Conservation (phyloP, 1,140 invertebrate genomes). For the Heliothis virescens region DNA sequence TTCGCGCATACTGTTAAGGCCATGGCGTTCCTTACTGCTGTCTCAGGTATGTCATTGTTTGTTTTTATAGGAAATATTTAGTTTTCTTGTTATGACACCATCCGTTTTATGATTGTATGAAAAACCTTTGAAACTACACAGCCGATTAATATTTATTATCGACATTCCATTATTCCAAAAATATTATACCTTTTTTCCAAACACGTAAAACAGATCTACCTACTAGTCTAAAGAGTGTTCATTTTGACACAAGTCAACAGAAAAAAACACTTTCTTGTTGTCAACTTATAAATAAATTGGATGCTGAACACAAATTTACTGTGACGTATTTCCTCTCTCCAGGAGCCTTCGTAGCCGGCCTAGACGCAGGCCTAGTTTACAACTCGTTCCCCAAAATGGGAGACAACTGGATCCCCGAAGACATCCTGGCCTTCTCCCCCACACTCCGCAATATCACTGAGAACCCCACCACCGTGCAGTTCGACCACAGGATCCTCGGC, state of each 20-base stretch:
- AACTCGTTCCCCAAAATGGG: conserved; percentile 99
- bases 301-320: no score
- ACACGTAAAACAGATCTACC: no score
- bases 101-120: no score
- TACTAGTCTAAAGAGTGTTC: no score
- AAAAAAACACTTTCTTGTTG: no score
- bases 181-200: no score
- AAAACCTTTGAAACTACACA: no score
- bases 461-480: conserved; percentile 99
- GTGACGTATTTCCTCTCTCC: conserved; percentile 61
- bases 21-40: conserved; percentile 95
- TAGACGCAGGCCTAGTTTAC: conserved; percentile 99
- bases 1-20: conserved; percentile 94
- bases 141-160: no score
- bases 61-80: not conserved
- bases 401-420: conserved; percentile 97
- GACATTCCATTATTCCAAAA: no score
- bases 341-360: conserved; percentile 99
- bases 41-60: conserved; percentile 90
- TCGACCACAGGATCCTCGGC: conserved; percentile 97
- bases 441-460: conserved; percentile 96
- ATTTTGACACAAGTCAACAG: no score
- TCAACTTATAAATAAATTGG: not conserved
- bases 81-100: not conserved
- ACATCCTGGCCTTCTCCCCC: conserved; percentile 92